Evolutionary conservation across 2,888 invertebrate species (phyloP).

Genomic region (Morpho achilles): DNA sequence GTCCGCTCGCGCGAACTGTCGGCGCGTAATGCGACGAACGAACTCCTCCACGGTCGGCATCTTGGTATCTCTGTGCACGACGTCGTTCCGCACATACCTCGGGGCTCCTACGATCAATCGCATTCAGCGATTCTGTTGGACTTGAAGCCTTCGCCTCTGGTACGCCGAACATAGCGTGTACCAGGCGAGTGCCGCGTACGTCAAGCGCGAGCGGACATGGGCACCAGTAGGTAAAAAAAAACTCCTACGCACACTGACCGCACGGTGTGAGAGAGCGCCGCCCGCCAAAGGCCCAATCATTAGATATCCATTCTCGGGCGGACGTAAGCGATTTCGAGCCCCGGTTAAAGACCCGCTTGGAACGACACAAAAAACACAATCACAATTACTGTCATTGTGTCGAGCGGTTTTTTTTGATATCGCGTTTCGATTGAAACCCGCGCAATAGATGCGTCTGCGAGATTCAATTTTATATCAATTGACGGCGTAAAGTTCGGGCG

Average conservation of each 20-base stretch:
- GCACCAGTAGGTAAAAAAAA: too few relatives aligned
- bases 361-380: conserved; percentile 31
- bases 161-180: too few relatives aligned
- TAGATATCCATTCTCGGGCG: conserved; percentile 43
- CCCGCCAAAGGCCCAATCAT: conserved; percentile 46
- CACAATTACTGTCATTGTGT: conserved; percentile 32
- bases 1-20: too few relatives aligned
- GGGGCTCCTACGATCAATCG: too few relatives aligned
- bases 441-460: neutral
- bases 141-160: too few relatives aligned
- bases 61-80: too few relatives aligned
- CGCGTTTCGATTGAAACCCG: conserved; percentile 11
- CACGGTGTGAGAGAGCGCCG: conserved; percentile 30
- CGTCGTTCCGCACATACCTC: too few relatives aligned
- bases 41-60: too few relatives aligned
- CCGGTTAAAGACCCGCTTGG: conserved; percentile 54
- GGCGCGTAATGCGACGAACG: too few relatives aligned
- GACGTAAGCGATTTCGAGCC: conserved; percentile 48
- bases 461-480: neutral
- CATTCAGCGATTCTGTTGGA: too few relatives aligned
- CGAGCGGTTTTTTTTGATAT: conserved; percentile 12
- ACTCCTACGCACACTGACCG: neutral
- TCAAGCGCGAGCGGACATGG: too few relatives aligned
- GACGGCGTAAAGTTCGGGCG: neutral
- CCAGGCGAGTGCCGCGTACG: too few relatives aligned